Percentiles rank a stretch among this genome's conserved stretches.
These are phyloP conservation scores for Aproaerema taeniolella DNA, from an alignment of 2,888 invertebrate genomes.

Conservation along the genomic window DNA sequence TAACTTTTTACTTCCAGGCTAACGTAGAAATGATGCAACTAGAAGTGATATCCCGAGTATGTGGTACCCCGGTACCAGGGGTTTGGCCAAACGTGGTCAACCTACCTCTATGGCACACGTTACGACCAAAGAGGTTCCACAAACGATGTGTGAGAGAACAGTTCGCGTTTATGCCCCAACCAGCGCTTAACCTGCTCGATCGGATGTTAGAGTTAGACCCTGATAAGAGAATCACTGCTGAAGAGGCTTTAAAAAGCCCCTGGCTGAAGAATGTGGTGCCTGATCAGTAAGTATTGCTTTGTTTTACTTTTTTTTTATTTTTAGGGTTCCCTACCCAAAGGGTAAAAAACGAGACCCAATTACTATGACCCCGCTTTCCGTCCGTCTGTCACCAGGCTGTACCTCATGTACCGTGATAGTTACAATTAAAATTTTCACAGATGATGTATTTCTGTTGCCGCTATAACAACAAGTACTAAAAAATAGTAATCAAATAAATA, in stretches of 20 bases:
- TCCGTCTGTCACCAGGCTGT: no score
- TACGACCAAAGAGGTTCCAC: conserved; percentile 94
- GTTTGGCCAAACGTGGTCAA: conserved; percentile 98
- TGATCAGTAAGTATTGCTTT: conserved; percentile 79
- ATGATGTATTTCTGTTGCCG: no score
- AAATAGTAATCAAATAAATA: no score
- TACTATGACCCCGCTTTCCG: no score
- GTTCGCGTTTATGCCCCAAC: conserved; percentile 93
- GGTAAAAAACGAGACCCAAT: no score
- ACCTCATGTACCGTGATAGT: no score
- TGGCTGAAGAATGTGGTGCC: conserved; percentile 96
- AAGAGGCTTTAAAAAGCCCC: conserved; percentile 92
- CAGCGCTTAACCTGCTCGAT: conserved; percentile 94
- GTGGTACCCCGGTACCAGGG: conserved; percentile 97
- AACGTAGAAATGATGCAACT: conserved; percentile 95
- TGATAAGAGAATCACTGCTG: conserved; percentile 93
- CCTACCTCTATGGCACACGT: conserved; percentile 93
- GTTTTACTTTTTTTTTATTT: no score
- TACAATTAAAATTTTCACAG: no score
- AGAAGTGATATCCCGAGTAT: conserved; percentile 94
- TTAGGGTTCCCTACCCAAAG: no score
- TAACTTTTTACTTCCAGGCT: conserved; percentile 85
- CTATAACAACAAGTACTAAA: no score
- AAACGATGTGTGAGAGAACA: conserved; percentile 93
- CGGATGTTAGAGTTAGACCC: conserved; percentile 98